Conservation (phyloP, 2,797 vertebrate genomes). For the Echeneis naucrates region DNA sequence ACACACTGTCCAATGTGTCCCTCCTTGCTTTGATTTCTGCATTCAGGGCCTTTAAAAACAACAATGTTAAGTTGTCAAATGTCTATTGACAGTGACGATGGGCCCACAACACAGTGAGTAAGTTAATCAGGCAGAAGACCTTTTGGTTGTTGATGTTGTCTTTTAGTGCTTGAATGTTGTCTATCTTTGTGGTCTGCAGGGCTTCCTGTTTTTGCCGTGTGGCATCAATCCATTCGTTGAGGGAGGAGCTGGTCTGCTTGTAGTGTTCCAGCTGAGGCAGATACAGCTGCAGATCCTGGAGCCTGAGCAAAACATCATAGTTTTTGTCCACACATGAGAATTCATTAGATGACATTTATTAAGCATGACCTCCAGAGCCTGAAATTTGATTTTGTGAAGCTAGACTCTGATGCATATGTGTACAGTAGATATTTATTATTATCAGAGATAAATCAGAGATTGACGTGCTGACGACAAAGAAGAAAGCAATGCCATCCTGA, state of each 20-base stretch:
- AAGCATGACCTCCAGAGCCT: too few species aligned
- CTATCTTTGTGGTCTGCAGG: slow-evolving; percentile 87
- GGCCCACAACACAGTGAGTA: not conserved
- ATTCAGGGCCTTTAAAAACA: slow-evolving; percentile 78
- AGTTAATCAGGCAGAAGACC: slow-evolving; percentile 76
- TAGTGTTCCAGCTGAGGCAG: slow-evolving; percentile 91
- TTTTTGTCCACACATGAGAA: not conserved
- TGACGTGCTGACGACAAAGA: too few species aligned
- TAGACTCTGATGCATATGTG: not conserved
- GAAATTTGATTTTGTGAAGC: not conserved
- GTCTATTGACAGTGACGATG: not conserved
- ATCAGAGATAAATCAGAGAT: not conserved
- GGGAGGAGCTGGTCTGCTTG: slow-evolving; percentile 84
- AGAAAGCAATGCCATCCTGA: not conserved
- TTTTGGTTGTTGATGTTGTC: slow-evolving; percentile 90
- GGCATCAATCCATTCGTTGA: slow-evolving; percentile 89
- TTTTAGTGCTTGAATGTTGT: slow-evolving; percentile 82
- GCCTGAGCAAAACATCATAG: slow-evolving; percentile 71
- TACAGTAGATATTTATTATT: not conserved
- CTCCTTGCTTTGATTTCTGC: slow-evolving; percentile 90
- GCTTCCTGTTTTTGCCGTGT: slow-evolving; percentile 88
- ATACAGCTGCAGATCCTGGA: slow-evolving; percentile 90
- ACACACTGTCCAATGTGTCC: slow-evolving; percentile 90
- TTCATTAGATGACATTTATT: too few species aligned
- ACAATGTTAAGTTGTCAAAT: slow-evolving; percentile 24